Evolutionary conservation across 2,797 vertebrate genomes (phyloP), one percentile per base, ranked within the genome.

Genomic region (Triplophysa yarkandensis): DNA sequence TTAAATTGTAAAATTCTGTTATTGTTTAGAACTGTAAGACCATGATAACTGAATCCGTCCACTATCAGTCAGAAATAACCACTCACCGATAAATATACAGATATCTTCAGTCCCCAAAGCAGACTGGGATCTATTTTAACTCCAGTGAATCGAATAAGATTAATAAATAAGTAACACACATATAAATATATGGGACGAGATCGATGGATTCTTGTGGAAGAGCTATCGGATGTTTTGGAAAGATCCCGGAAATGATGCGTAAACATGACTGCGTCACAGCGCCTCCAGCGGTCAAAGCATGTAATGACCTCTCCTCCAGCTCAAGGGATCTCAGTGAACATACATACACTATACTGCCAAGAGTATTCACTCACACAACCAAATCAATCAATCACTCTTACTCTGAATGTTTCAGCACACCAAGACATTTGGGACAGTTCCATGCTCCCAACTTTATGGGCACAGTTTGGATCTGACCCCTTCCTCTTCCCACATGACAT

Each of bases 201-300:
- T 36, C 39, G 41, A 48, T 30, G 9, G 23, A 43, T 0, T 64
- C 17, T 5, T 2, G 30, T 8, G 13, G 46, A 57, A 60, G 5
- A 17, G 14, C 4, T 27, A 57, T 30, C 72, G 72, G 72, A 75
- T 75, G 72, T 75, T 75, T 75, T 41, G 4, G 50, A 58, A 1
- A 2, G 4, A 2, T 13, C 17, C 5, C 7, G 4, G 10, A 3
- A 0, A 17, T 7, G 17, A 17, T 1, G 48, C 13, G 17, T 46
- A 2, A 48, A 48, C 32, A 9, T 23, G 2, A 36, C 30, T 67
- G 72, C 72, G 14, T 23, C 3, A 36, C 30, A 74, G 72, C 72
- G 72, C 54, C 72, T 48, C 63, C 32, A 58, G 55, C 2, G 55
- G 55, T 14, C 52, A 54, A 11, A 5, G 21, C 50, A 1, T 4